Evolutionary conservation across 2,113 vertebrate species (phyloP).

Genomic region (Tenrec ecaudatus): DNA sequence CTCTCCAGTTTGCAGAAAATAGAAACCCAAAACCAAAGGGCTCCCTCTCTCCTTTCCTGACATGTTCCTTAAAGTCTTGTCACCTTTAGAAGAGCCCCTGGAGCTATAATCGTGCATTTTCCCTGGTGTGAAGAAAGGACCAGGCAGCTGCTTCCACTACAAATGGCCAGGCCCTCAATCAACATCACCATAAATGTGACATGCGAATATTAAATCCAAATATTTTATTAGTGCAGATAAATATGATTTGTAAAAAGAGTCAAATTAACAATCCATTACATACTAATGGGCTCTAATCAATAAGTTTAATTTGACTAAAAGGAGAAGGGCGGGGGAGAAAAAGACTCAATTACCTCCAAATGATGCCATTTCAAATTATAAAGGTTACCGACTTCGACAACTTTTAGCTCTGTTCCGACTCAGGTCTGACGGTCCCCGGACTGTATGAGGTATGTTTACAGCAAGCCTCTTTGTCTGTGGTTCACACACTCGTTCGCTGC

Average conservation of each 20-base stretch:
- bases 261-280: constrained; percentile 89
- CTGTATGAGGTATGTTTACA: not conserved
- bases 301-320: constrained; percentile 87
- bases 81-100: not conserved
- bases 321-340: constrained; percentile 59
- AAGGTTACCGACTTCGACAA: constrained; percentile 51
- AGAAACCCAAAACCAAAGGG: not conserved
- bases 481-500: not conserved
- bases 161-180: constrained; percentile 69
- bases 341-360: constrained; percentile 76
- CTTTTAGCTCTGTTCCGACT: constrained; percentile 11
- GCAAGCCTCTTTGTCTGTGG: not conserved
- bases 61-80: not conserved
- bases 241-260: constrained; percentile 87
- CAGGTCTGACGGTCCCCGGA: not conserved
- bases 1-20: not conserved
- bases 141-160: constrained; percentile 50
- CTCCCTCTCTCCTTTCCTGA: not conserved
- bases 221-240: constrained; percentile 85
- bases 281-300: constrained; percentile 87
- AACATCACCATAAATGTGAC: constrained; percentile 75
- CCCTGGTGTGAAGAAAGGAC: constrained; percentile 17
- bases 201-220: constrained; percentile 74
- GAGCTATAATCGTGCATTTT: constrained; percentile 29
- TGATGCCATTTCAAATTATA: constrained; percentile 66